phyloP scores from a whole-genome alignment of 2,113 vertebrate species.

The Neogobius melanostomus region DNA sequence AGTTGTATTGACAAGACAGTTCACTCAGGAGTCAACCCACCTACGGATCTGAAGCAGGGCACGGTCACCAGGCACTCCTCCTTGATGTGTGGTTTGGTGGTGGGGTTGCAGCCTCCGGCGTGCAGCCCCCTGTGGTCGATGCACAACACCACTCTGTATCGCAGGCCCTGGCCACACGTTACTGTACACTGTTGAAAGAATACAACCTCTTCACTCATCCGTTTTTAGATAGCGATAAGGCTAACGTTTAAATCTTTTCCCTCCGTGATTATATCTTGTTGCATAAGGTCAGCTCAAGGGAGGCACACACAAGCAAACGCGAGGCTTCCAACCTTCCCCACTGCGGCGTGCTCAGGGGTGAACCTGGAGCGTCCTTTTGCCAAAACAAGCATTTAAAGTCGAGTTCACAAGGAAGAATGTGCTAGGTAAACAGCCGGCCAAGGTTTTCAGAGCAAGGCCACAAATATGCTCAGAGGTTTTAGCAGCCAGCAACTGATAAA shows the following conservation, averaged over 20 bases:
- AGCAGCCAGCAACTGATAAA: slow-evolving; percentile 28
- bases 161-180: slow-evolving; percentile 93
- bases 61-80: slow-evolving; percentile 91
- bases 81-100: slow-evolving; percentile 96
- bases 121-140: slow-evolving; percentile 93
- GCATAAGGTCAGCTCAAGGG: slow-evolving; percentile 32
- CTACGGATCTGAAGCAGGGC: slow-evolving; percentile 93
- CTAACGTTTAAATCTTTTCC: not conserved
- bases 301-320: slow-evolving; percentile 25
- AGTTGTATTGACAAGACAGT: not conserved
- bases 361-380: slow-evolving; percentile 47
- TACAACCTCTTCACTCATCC: not conserved
- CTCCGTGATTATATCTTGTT: slow-evolving; percentile 16
- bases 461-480: slow-evolving; percentile 49
- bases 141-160: slow-evolving; percentile 95
- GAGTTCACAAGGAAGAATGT: slow-evolving; percentile 67
- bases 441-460: slow-evolving; percentile 51
- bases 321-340: slow-evolving; percentile 39
- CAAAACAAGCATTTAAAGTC: slow-evolving; percentile 74
- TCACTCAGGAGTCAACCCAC: slow-evolving; percentile 45
- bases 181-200: slow-evolving; percentile 86
- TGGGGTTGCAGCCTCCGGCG: slow-evolving; percentile 89
- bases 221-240: not conserved
- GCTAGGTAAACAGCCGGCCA: slow-evolving; percentile 64
- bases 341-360: slow-evolving; percentile 34